Conservation (phyloP, 2,888 invertebrate species). For the Rotaria macrura region DNA sequence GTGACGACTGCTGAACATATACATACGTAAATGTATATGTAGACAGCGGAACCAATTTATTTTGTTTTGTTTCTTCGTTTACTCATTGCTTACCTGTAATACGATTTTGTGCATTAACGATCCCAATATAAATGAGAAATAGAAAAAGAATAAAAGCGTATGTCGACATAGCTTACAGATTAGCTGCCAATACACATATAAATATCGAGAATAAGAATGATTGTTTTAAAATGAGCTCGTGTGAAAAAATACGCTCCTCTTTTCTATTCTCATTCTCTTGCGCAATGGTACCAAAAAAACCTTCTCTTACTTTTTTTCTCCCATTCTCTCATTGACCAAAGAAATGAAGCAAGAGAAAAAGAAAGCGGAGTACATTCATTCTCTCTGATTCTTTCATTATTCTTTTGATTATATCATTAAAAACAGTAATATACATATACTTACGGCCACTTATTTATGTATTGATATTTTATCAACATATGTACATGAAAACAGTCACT, state of each 20-base stretch:
- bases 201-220: background rate
- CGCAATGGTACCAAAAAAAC: background rate
- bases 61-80: too few relatives aligned
- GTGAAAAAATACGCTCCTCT: background rate
- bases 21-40: background rate
- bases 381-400: background rate
- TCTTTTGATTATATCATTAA: background rate
- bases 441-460: background rate
- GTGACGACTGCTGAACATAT: background rate
- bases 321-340: background rate
- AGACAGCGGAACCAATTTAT: too few relatives aligned
- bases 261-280: background rate
- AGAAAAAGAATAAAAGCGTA: background rate
- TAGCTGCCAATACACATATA: background rate
- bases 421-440: background rate
- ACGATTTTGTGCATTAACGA: background rate
- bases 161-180: background rate
- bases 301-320: background rate
- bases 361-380: background rate
- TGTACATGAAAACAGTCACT: background rate
- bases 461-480: background rate
- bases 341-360: background rate
- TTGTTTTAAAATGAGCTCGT: background rate
- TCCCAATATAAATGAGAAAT: background rate
- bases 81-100: background rate